phyloP scores from a whole-genome alignment of 2,797 vertebrate species.

The Strix occidentalis region DNA sequence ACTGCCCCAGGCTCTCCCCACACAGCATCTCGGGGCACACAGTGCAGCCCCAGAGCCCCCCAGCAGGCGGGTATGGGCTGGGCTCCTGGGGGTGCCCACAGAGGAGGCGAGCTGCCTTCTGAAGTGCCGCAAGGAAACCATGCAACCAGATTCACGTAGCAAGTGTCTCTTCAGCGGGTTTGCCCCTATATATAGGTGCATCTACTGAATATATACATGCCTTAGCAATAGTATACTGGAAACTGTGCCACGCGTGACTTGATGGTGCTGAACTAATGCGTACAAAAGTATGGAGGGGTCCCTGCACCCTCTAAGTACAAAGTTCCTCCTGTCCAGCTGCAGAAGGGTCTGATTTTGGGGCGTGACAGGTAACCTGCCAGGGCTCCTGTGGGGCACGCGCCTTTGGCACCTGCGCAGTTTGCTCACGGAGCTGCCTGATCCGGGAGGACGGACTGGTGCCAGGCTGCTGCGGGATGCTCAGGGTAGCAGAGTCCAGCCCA shows the following conservation, averaged over 20 bases:
- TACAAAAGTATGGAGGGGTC: neutral
- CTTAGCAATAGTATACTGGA: constrained; percentile 4
- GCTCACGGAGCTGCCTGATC: neutral
- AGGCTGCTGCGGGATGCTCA: neutral
- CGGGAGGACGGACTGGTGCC: accelerated
- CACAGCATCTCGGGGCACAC: neutral
- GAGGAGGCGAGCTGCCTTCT: neutral
- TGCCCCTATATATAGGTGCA: constrained; percentile 20
- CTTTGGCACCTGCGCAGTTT: neutral
- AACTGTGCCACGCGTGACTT: neutral
- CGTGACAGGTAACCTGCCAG: neutral
- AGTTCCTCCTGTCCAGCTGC: neutral
- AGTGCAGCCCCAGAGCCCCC: neutral
- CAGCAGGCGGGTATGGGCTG: accelerated
- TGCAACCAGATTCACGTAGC: neutral
- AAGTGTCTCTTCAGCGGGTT: constrained; percentile 30
- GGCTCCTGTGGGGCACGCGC: neutral
- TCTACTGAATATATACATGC: constrained; percentile 41
- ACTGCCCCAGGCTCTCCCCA: neutral
- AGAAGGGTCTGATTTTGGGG: neutral
- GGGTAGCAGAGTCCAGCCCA: neutral
- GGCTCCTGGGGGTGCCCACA: accelerated
- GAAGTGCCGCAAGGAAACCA: neutral
- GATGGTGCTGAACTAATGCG: neutral
- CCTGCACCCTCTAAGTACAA: neutral